Evolutionary conservation across 1,140 invertebrate genomes (phyloP).

Genomic region (Aphaenogaster rudis): DNA sequence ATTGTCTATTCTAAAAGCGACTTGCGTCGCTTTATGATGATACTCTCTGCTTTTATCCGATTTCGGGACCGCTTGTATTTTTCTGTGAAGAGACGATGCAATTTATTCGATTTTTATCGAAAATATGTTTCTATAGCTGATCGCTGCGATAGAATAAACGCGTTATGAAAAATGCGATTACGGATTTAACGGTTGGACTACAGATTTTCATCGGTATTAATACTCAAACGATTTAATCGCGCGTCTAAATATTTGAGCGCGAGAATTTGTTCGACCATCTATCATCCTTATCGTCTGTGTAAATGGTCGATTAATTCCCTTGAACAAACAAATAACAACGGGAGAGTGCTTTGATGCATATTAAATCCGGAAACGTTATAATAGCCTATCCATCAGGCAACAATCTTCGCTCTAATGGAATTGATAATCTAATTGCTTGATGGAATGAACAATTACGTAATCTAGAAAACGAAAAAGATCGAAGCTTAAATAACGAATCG

Average conservation of each 20-base stretch:
- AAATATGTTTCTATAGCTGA: not conserved
- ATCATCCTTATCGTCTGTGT: conserved; percentile 28
- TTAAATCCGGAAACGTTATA: conserved; percentile 46
- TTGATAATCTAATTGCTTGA: conserved; percentile 40
- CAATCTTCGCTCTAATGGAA: conserved; percentile 47
- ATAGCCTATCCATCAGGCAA: conserved; percentile 47
- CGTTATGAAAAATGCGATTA: not conserved
- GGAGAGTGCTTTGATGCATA: conserved; percentile 57
- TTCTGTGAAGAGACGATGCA: not conserved
- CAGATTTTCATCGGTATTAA: conserved; percentile 16
- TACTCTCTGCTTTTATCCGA: conserved; percentile 48
- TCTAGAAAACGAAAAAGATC: not conserved
- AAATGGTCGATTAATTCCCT: conserved; percentile 72
- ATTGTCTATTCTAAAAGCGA: conserved; percentile 69
- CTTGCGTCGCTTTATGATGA: conserved; percentile 36
- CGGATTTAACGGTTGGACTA: not conserved
- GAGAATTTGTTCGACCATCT: conserved; percentile 30
- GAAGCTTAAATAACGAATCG: not conserved
- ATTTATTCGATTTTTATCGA: not conserved
- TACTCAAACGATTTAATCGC: conserved; percentile 38
- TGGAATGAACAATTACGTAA: not conserved
- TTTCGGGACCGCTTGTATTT: conserved; percentile 16
- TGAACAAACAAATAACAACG: conserved; percentile 56
- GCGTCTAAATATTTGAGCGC: conserved; percentile 52
- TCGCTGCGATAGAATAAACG: not conserved